Evolutionary conservation across 2,888 invertebrate species (phyloP), one percentile per base, ranked within the genome.

Genomic region (Rhaphigaster nebulosa): DNA sequence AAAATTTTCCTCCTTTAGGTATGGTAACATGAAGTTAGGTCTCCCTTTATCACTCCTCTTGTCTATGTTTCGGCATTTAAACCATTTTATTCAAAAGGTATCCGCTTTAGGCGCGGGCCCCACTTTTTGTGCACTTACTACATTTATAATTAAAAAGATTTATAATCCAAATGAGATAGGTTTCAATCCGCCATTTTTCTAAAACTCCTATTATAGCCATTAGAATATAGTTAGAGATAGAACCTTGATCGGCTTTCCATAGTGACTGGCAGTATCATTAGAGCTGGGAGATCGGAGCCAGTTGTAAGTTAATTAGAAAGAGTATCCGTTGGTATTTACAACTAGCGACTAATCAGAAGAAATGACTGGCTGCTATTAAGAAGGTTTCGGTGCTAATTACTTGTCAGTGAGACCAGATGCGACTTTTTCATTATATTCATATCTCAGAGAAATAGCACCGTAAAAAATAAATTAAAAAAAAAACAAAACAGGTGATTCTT

Each of bases 331-430:
- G 84, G 84, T 84, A 84, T 84, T 80, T 84, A 50, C 45, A 84
- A 84, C 84, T 84, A 38, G n/a, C 3, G 84, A 26, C 84, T 84
- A 84, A 84, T 84, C 84, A 84, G 84, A n/a, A 84, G 84, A 84
- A 84, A 84, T 84, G 84, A 84, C 84, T 84, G n/a, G 84, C 41
- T 41, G 10, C 12, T 84, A 45, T 45, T 45, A 84, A 84, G 84
- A 45, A 84, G 84, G 84, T 50, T 84, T 45, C 84, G 26, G 45
- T 84, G 84, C 45, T 84, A 50, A 84, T 84, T 26, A 50, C 26
- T 84, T 84, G 84, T 84, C 45, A 84, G n/a, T 45, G 84, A 50
- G 84, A 45, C 84, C 45, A 15, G 23, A 0, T 65, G 29, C 15
- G 15, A 29, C 65, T 65, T 29, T 65, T 65, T n/a, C 65, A 65